A percentile compares a stretch with the other conserved stretches of the same genome.
Conservation (phyloP, 1,140 invertebrate species). For the Diorhabda sublineata region DNA sequence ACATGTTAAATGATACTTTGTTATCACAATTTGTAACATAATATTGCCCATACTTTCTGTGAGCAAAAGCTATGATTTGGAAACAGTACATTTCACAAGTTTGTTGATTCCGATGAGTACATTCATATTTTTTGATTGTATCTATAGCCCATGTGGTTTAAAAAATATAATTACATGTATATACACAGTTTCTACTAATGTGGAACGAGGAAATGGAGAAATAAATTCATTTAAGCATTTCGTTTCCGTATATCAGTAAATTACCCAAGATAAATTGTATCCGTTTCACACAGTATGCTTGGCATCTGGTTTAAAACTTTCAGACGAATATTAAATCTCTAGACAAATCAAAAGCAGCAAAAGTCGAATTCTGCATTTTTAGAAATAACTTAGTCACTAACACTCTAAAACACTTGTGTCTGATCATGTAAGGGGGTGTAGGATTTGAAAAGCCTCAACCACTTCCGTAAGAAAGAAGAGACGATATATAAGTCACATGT, state of each 20-base stretch:
- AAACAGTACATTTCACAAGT: too few species aligned
- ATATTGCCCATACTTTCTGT: too few species aligned
- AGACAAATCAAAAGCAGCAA: neutral
- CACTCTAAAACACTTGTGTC: conserved; percentile 2
- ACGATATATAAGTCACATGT: neutral
- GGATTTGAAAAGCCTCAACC: neutral
- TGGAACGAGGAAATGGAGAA: neutral
- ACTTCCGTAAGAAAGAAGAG: neutral
- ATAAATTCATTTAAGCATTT: neutral
- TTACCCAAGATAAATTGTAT: neutral
- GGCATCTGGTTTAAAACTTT: neutral
- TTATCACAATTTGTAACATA: too few species aligned
- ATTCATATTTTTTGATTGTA: too few species aligned
- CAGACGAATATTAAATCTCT: conserved; percentile 1
- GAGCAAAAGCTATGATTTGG: too few species aligned
- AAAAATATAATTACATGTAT: too few species aligned
- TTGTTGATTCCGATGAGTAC: too few species aligned
- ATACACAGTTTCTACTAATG: too few species aligned
- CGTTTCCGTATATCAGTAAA: neutral
- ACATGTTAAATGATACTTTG: too few species aligned
- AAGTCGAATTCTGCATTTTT: neutral
- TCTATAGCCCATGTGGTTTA: too few species aligned
- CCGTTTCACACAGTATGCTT: neutral
- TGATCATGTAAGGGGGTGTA: neutral
- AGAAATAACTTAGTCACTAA: neutral